Base-by-base conservation (phyloP, 2,888 invertebrate genomes). In the Germaria angustata region DNA sequence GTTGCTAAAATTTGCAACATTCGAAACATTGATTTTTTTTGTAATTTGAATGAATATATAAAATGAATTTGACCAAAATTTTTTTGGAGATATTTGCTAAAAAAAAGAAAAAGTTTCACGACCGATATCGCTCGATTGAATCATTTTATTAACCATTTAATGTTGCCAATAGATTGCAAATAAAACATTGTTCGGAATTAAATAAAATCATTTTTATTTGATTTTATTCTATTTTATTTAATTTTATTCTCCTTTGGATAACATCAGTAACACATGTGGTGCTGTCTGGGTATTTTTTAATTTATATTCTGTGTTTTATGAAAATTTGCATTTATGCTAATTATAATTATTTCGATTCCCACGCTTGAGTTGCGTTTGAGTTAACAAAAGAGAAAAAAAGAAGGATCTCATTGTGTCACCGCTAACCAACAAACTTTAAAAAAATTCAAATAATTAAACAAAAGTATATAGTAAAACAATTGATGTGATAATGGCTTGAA, bases 241-340 rank as follows among this genome's bases (percentile, higher is more conserved):
- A 39, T 51, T 20, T 22, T 7, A 28, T 61, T 51, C 28, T 51
- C 36, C 28, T 17, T 61, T 39, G 8, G 15, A 51, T 41, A 22
- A 34, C 6, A 28, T 49, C 71, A 49, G 36, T 51, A 17, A 32
- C 59, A 49, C 39, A 61, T 51, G 28, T 28, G 32, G 24, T 39
- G 24, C 51, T 51, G 11, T 20, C n/a, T n/a, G n/a, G n/a, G 5
- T 65, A 17, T 49, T 49, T 24, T 34, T 39, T 51, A 49, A 61
- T 61, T 72, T 36, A 51, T 72, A 39, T 51, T 41, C 51, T 28
- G 15, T 28, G 15, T 71, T 71, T 71, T 71, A 22, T 34, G 39
- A 11, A 61, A 61, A 77, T 77, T 77, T 77, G 76, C 68, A 77
- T 77, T 75, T 77, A 69, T 77, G 76, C 20, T 51, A 61, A 77